Conservation (phyloP, 2,113 vertebrate species). For the Heterotilapia buettikoferi region DNA sequence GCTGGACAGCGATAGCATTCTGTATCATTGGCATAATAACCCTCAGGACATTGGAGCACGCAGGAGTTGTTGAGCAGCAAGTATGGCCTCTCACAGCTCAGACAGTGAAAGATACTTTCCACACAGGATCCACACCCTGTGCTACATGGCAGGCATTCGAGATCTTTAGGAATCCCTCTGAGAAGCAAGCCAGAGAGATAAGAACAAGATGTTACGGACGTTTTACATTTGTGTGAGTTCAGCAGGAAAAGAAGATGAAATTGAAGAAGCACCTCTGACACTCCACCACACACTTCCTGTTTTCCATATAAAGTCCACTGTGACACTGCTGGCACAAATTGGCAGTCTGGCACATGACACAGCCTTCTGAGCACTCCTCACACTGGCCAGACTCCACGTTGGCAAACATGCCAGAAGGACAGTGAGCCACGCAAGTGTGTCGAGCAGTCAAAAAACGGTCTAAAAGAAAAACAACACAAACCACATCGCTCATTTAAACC, state of each 20-base stretch:
- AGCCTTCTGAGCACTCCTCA: conserved; percentile 74
- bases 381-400: conserved; percentile 71
- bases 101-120: conserved; percentile 71
- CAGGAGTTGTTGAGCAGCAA: conserved; percentile 73
- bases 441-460: conserved; percentile 68
- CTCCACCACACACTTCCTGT: conserved; percentile 71
- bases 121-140: conserved; percentile 75
- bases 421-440: conserved; percentile 66
- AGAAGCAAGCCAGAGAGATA: neutral
- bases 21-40: conserved; percentile 66
- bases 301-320: conserved; percentile 72
- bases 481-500: neutral
- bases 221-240: neutral
- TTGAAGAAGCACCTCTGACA: conserved; percentile 72
- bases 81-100: conserved; percentile 70
- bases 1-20: conserved; percentile 77
- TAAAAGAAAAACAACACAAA: conserved; percentile 17
- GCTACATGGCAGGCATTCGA: conserved; percentile 66
- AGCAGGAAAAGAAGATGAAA: neutral
- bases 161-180: conserved; percentile 78
- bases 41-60: conserved; percentile 67
- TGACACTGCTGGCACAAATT: conserved; percentile 73
- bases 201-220: neutral
- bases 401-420: conserved; percentile 76
- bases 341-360: conserved; percentile 66